phyloP scores from a whole-genome alignment of 2,888 invertebrate species.

The Brenthis ino region DNA sequence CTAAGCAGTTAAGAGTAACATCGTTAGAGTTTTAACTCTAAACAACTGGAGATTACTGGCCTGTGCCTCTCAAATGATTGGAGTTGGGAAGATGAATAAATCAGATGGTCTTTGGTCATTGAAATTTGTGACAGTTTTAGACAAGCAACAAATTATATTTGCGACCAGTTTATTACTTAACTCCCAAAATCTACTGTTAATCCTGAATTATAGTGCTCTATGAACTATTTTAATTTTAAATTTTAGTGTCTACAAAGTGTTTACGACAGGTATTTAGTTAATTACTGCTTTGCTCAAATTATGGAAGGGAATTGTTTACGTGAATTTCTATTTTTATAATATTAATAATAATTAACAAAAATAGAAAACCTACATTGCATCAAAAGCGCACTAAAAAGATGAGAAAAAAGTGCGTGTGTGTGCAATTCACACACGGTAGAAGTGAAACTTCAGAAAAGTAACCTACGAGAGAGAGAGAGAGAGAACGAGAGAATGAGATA shows the following conservation, averaged over 20 bases:
- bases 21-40: slow-evolving; percentile 36
- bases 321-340: too few relatives aligned
- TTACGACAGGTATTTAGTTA: too few relatives aligned
- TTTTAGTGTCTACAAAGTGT: not conserved
- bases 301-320: too few relatives aligned
- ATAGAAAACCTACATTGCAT: too few relatives aligned
- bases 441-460: too few relatives aligned
- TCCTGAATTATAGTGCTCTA: not conserved
- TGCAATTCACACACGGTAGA: too few relatives aligned
- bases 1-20: slow-evolving; percentile 50
- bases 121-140: slow-evolving; percentile 7
- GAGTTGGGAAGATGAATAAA: slow-evolving; percentile 30
- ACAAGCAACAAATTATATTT: slow-evolving; percentile 8
- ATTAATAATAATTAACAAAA: too few relatives aligned
- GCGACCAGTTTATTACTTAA: not conserved
- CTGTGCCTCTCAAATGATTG: slow-evolving; percentile 22
- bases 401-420: too few relatives aligned
- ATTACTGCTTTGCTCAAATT: too few relatives aligned
- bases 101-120: slow-evolving; percentile 26
- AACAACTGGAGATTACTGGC: slow-evolving; percentile 39
- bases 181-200: not conserved
- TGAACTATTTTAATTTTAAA: not conserved
- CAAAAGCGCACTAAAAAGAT: too few relatives aligned
- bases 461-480: too few relatives aligned
- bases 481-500: too few relatives aligned